Base-by-base conservation (phyloP, 2,113 vertebrate genomes). In the Daubentonia madagascariensis region DNA sequence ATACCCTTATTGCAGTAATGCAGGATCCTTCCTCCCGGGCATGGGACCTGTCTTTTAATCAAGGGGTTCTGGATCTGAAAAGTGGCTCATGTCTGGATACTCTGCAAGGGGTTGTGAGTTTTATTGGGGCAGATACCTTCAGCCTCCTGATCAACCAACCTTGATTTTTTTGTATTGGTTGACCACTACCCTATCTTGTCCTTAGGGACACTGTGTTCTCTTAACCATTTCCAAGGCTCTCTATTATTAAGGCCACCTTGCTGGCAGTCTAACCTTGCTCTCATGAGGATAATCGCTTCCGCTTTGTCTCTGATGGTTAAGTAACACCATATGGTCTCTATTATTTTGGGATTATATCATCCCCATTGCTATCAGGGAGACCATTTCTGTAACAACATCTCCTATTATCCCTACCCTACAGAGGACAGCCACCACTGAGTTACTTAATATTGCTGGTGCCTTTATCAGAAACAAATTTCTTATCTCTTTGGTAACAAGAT, bases 241-340 rank as follows among this genome's bases (percentile, higher is more conserved):
- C 8, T 73, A 0, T 32, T 40, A 50, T 23, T 61, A 23, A 57
- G 59, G 35, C 28, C 18, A 54, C 25, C 18, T 83, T 79, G n/a
- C n/a, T 95, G 50, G 28, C 52, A 72, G 54, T 94, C 54, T 84
- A 88, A 8, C 18, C 52, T 91, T 83, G 70, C 7, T 85, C 48
- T 90, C 3, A 43, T 76, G 81, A 54, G 52, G 40, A 88, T 88
- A 76, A 73, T 85, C 67, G 43, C 17, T 87, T 80, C 50, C 89
- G 84, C 30, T 65, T 89, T 48, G 48, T 65, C 50, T 85, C n/a
- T 70, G 45, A 63, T 85, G 59, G 25, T 81, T 95, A 93, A 85
- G 20, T 61, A 37, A 86, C 48, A 68, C 96, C 93, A 85, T 94
- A 91, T 96, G 94, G 93, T 40, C 67, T 91, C 72, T 59, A 40